Evolutionary conservation across 1,140 invertebrate species (phyloP), one percentile per base, ranked within the genome.

Genomic region (Bursaphelenchus mucronatus): DNA sequence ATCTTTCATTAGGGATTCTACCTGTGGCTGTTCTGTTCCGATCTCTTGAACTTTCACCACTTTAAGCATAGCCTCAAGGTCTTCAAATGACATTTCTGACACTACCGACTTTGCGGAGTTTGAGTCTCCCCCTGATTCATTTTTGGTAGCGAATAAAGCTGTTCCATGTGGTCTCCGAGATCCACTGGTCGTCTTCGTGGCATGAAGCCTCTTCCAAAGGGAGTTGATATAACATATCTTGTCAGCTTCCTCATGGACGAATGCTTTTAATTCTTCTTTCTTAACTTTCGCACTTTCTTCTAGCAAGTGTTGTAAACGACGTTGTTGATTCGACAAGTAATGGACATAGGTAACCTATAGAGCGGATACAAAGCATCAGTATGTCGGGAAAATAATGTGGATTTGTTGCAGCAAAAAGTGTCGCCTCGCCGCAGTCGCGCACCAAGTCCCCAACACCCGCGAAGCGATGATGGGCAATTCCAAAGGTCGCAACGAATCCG

Each of bases 341-440:
- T 79, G 74, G 10, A 76, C 55, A 61, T 76, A 76, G 15, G 61
- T 75, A 44, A 78, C 68, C 43, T 79, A 71, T 39, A 77, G n/a
- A n/a, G n/a, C n/a, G n/a, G 75, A 6, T 39, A 57, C 8, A 71
- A 63, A 7, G 77, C 49, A 45, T 69, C 15, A n/a, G n/a, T n/a
- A n/a, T n/a, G n/a, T n/a, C n/a, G n/a, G n/a, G n/a, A n/a, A n/a
- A n/a, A n/a, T n/a, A n/a, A n/a, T n/a, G n/a, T n/a, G n/a, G n/a
- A n/a, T n/a, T n/a, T n/a, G n/a, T n/a, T n/a, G n/a, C n/a, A n/a
- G n/a, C n/a, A n/a, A n/a, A n/a, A n/a, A n/a, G n/a, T n/a, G n/a
- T n/a, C n/a, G n/a, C n/a, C n/a, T n/a, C n/a, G n/a, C n/a, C n/a
- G n/a, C n/a, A n/a, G n/a, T n/a, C n/a, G n/a, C n/a, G n/a, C n/a